Base-by-base conservation (phyloP, 2,113 vertebrate genomes). In the Phalacrocorax brasilianus region DNA sequence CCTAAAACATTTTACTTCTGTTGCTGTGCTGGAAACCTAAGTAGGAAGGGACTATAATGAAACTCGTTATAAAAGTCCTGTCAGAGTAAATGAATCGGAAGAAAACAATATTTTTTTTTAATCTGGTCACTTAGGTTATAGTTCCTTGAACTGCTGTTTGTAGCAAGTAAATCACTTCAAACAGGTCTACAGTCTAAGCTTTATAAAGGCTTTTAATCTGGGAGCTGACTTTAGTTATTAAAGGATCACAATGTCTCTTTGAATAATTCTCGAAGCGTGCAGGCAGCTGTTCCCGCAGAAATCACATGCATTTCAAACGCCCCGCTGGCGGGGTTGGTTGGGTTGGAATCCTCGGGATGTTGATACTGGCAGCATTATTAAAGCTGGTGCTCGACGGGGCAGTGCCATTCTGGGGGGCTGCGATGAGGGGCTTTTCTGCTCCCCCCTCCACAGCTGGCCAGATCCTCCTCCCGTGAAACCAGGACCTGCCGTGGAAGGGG, bases 371-470 rank as follows among this genome's bases (percentile, higher is more conserved):
- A 44, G 47, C 6, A 1, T 4, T 28, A 2, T 13, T 6, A 21
- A 35, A n/a, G n/a, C 71, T 38, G 61, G 8, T n/a, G 35, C 52
- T 72, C 1, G 1, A 7, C 1, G 9, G n/a, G 68, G 62, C 18
- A 23, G 14, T 14, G 40, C 26, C 1, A 4, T 2, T 79, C n/a
- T 13, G 44, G 16, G 38, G 45, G 47, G 42, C 50, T 58, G 42
- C 4, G 8, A 49, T 6, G 8, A 16, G 49, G 44, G 70, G 33
- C 19, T 68, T 33, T n/a, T n/a, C 62, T 35, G 35, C 24, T 35
- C 8, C 38, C 30, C 27, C 18, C 16, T 11, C 28, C 19, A 1
- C 0, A 0, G 8, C 74, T 5, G 4, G 17, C 32, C 6, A 3
- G 38, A 22, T 33, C 62, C 19, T 35, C 16, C 42, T 35, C 42